A percentile compares a stretch with the other conserved stretches of the same genome.
Evolutionary conservation across 1,140 invertebrate genomes (phyloP).

Genomic region (Tetramorium parvispinum): DNA sequence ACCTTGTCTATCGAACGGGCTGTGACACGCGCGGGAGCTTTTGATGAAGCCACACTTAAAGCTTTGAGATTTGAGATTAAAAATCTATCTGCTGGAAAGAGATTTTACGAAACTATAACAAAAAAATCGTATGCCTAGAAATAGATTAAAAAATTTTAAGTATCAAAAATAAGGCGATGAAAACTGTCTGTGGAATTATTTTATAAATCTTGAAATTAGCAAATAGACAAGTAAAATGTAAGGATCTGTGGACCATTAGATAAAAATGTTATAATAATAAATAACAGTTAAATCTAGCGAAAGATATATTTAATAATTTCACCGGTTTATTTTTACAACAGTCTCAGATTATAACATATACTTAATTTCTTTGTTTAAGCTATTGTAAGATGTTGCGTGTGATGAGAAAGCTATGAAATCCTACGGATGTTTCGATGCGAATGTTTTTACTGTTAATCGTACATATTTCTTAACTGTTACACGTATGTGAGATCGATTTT

Average conservation of each 20-base stretch:
- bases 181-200: background rate
- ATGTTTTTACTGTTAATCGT: conserved; percentile 2
- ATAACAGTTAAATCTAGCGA: conserved; percentile 47
- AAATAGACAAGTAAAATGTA: background rate
- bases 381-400: conserved; percentile 12
- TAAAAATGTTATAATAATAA: conserved; percentile 10
- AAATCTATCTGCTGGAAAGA: background rate
- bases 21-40: conserved; percentile 10
- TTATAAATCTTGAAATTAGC: background rate
- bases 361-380: conserved; percentile 28
- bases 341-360: conserved; percentile 44
- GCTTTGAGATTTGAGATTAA: background rate
- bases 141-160: background rate
- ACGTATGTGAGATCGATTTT: conserved; percentile 21
- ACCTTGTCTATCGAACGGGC: background rate
- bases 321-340: conserved; percentile 44
- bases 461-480: conserved; percentile 29
- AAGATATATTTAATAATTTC: conserved; percentile 62
- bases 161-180: background rate
- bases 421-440: conserved; percentile 41
- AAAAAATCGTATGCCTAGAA: background rate
- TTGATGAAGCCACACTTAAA: background rate
- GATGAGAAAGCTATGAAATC: conserved; percentile 36
- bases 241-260: background rate
- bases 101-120: background rate